These are phyloP conservation scores for Ectemnius lituratus DNA, from an alignment of 2,888 invertebrate genomes.

Conservation along the genomic window DNA sequence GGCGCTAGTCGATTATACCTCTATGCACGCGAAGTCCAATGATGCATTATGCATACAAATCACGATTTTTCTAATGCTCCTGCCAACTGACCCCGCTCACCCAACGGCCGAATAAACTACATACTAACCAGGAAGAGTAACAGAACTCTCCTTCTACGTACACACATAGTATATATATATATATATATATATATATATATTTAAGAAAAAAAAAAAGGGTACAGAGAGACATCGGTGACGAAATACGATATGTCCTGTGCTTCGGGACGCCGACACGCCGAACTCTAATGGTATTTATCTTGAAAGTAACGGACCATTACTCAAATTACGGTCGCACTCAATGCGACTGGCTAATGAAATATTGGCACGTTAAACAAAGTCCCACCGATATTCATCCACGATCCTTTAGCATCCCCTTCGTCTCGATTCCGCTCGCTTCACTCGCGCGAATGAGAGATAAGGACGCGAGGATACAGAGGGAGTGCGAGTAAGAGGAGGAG, in stretches of 20 bases:
- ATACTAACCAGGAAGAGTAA: no score
- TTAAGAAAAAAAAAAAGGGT: background rate
- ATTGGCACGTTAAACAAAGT: constrained; percentile 4
- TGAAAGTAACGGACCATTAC: background rate
- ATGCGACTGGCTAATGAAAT: background rate
- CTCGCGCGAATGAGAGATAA: no score
- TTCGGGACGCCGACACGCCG: background rate
- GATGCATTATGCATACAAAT: constrained; percentile 1
- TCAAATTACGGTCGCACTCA: background rate
- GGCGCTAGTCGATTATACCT: background rate
- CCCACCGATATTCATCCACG: background rate
- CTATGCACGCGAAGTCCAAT: background rate
- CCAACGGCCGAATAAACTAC: no score
- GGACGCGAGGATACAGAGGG: background rate
- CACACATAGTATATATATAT: background rate
- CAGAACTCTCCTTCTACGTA: no score
- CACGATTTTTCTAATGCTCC: background rate
- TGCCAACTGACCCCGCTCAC: background rate
- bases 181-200: background rate
- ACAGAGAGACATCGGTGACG: no score
- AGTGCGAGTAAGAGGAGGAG: background rate
- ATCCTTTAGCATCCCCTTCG: background rate
- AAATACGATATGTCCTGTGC: no score
- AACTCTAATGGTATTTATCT: constrained; percentile 7
- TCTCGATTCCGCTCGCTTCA: background rate